Evolutionary conservation across 2,797 vertebrate species (phyloP).

Genomic region (Lerista edwardsae): DNA sequence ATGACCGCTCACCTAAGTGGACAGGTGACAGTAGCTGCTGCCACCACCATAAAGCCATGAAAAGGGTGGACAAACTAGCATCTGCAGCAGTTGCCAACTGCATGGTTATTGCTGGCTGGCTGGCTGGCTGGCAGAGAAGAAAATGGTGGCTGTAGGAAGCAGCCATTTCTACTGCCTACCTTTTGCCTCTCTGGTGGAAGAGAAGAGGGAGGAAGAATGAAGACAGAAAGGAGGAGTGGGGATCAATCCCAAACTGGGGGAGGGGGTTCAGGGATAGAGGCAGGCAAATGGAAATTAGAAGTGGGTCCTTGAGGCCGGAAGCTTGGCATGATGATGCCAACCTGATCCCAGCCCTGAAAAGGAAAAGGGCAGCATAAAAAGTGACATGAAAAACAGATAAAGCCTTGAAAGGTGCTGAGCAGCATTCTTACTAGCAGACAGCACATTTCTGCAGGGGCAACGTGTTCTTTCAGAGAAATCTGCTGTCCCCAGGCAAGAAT

Average conservation of each 20-base stretch:
- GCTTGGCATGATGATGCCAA: not conserved
- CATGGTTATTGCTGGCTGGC: too few species aligned
- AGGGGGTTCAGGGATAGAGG: not conserved
- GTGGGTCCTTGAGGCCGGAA: not conserved
- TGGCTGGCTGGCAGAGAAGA: not conserved
- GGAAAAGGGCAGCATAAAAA: not conserved
- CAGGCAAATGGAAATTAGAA: not conserved
- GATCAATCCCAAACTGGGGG: too few species aligned
- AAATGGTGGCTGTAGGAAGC: not conserved
- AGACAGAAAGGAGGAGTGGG: not conserved
- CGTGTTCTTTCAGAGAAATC: not conserved
- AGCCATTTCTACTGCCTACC: not conserved
- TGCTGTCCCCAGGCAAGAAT: not conserved
- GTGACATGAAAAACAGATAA: not conserved
- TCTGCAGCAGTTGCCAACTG: not conserved
- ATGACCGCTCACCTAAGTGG: too few species aligned
- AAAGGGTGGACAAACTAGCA: not conserved
- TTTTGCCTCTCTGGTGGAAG: not conserved
- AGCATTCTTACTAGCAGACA: not conserved
- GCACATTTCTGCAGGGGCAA: not conserved
- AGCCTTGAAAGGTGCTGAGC: not conserved
- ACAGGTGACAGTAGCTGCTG: too few species aligned
- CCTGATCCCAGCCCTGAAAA: not conserved
- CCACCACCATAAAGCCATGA: not conserved
- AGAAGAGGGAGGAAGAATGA: not conserved